Evolutionary conservation across 2,888 invertebrate genomes (phyloP).

Genomic region (Volucella inanis): DNA sequence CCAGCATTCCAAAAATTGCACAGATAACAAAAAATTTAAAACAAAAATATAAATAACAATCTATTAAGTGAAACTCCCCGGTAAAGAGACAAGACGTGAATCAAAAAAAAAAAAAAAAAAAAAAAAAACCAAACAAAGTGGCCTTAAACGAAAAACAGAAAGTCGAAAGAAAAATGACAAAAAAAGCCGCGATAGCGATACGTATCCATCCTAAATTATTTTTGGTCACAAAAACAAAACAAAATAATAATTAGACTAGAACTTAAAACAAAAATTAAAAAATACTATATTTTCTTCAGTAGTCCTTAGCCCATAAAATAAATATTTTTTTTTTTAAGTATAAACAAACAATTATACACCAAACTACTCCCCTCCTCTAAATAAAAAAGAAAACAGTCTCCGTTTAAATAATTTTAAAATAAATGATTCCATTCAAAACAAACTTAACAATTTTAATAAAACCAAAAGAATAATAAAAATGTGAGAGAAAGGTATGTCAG

Average conservation of each 20-base stretch:
- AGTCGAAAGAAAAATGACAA: conserved; percentile 12
- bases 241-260: conserved; percentile 43
- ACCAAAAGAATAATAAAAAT: conserved; percentile 70
- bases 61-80: not conserved
- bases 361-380: conserved; percentile 62
- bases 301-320: conserved; percentile 54
- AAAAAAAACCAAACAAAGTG: conserved; percentile 40
- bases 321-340: conserved; percentile 46
- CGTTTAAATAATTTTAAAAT: conserved; percentile 75
- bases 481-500: conserved; percentile 84
- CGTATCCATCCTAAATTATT: conserved; percentile 76
- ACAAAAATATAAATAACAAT: conserved; percentile 7
- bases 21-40: conserved; percentile 49
- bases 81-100: not conserved
- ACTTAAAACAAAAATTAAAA: conserved; percentile 62
- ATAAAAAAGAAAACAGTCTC: conserved; percentile 38
- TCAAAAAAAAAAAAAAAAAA: no score
- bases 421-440: conserved; percentile 50
- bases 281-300: conserved; percentile 43
- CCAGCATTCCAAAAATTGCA: conserved; percentile 48
- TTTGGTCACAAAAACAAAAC: conserved; percentile 63
- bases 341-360: conserved; percentile 50
- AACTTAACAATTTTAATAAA: conserved; percentile 1
- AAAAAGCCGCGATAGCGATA: conserved; percentile 83
- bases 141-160: conserved; percentile 37